Percentiles rank a stretch among this genome's conserved stretches.
These are phyloP conservation scores for Adoxophyes honmai DNA, from an alignment of 1,140 invertebrate genomes.

Conservation along the genomic window DNA sequence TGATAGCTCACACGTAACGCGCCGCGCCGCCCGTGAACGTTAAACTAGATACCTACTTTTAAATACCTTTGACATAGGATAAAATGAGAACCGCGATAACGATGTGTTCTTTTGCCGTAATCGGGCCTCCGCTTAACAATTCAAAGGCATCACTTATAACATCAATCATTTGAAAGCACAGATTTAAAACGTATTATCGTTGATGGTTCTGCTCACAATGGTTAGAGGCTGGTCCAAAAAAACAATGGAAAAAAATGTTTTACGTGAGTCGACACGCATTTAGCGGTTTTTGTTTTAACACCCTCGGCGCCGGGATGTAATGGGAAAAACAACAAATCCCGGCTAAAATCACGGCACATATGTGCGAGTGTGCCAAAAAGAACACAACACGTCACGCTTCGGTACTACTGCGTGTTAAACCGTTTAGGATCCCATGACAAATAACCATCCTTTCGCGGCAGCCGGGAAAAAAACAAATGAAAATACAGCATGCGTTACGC, in stretches of 20 bases:
- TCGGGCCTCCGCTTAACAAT: not conserved
- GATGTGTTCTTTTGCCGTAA: not conserved
- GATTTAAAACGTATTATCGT: not conserved
- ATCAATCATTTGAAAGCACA: conserved; percentile 3
- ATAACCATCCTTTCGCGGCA: too few relatives aligned
- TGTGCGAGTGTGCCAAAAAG: conserved; percentile 7
- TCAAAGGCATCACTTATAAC: not conserved
- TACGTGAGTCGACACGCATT: conserved; percentile 1
- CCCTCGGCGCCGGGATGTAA: conserved; percentile 24
- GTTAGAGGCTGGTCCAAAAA: not conserved
- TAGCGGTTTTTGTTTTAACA: conserved; percentile 20
- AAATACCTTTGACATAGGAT: conserved; percentile 13
- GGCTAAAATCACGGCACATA: conserved; percentile 31
- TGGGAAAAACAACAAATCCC: conserved; percentile 41
- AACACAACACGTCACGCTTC: not conserved
- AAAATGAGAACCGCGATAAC: conserved; percentile 6
- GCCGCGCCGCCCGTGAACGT: conserved; percentile 34
- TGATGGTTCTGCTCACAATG: not conserved
- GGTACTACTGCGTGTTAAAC: not conserved
- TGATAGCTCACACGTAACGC: conserved; percentile 55
- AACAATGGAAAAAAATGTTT: conserved; percentile 8
- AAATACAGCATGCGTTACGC: too few relatives aligned
- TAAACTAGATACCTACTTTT: conserved; percentile 37
- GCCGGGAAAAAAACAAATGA: too few relatives aligned
- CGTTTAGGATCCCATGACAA: too few relatives aligned